Base-by-base conservation (phyloP, 1,140 invertebrate genomes). In the Atta cephalotes region DNA sequence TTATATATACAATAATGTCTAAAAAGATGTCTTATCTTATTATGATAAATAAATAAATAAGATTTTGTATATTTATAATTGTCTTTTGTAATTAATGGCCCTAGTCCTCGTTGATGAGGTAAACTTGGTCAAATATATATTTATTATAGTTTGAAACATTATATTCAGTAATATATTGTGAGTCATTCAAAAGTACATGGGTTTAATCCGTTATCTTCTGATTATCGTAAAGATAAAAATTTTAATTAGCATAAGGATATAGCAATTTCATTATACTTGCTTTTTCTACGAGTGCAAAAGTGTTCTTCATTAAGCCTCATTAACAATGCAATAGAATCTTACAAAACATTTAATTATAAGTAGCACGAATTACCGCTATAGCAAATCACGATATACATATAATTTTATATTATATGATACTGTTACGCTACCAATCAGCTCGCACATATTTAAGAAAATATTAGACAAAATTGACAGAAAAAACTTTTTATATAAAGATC, bases 291-390 rank as follows among this genome's bases (percentile, higher is more conserved):
- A 18, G 18, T n/a, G 51, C 28, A 0, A 68, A 28, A 2, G 9
- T 7, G 51, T 72, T 72, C 16, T 56, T 56, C 25, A 35, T 56
- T 56, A 56, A 72, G 49, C 51, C 25, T 25, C 25, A 25, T 25
- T 2, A 31, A 31, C 10, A 31, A 51, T 14, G 49, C 49, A 51
- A 51, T 12, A 53, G 31, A 35, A 12, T 70, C 39, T 25, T 25
- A 74, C 71, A 74, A 58, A 74, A 74, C 5, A 2, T 58, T 74
- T 21, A 45, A 45, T 45, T 45, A 45, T 10, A 74, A 35, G n/a
- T 58, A 39, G 12, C 18, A 35, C 71, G 5, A 35, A 58, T 18
- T 74, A 58, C 53, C 53, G 53, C 12, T 56, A 35, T 6, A 35
- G 28, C 14, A 6, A 74, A 60, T 60, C 31, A 56, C 16, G 18